Evolutionary conservation across 1,140 invertebrate species (phyloP).

Genomic region (Philopotamus ludificatus): DNA sequence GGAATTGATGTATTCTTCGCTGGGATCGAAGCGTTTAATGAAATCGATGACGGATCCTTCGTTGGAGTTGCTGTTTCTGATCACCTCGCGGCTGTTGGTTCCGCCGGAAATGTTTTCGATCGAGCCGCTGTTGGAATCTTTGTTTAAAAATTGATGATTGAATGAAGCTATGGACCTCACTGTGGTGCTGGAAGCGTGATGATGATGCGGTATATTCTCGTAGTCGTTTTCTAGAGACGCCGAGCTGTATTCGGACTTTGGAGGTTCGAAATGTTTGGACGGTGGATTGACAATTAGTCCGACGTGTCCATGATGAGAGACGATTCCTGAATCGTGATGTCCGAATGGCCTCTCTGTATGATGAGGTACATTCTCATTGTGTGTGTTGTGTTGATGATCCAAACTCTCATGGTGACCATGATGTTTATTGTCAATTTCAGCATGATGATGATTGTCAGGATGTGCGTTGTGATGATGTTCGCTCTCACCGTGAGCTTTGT

Average conservation of each 20-base stretch:
- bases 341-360: too few relatives aligned
- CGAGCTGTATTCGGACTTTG: neutral
- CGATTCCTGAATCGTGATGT: neutral
- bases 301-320: neutral
- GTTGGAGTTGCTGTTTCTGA: neutral
- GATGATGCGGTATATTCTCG: too few relatives aligned
- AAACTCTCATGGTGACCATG: neutral
- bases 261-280: conserved; percentile 35
- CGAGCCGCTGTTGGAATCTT: neutral
- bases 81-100: neutral
- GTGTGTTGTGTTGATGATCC: neutral
- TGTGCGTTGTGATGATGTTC: neutral
- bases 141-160: conserved; percentile 33
- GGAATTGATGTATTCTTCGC: conserved; percentile 26
- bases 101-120: neutral
- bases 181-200: conserved; percentile 33
- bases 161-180: conserved; percentile 38
- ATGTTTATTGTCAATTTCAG: neutral
- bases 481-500: neutral
- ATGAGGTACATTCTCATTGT: too few relatives aligned
- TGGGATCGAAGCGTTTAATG: conserved; percentile 54
- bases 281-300: conserved; percentile 17
- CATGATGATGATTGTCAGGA: neutral
- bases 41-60: conserved; percentile 49
- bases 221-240: neutral